Evolutionary conservation across 2,113 vertebrate genomes (phyloP), one percentile per base, ranked within the genome.

Genomic region (Dolichallabes microphthalmus): DNA sequence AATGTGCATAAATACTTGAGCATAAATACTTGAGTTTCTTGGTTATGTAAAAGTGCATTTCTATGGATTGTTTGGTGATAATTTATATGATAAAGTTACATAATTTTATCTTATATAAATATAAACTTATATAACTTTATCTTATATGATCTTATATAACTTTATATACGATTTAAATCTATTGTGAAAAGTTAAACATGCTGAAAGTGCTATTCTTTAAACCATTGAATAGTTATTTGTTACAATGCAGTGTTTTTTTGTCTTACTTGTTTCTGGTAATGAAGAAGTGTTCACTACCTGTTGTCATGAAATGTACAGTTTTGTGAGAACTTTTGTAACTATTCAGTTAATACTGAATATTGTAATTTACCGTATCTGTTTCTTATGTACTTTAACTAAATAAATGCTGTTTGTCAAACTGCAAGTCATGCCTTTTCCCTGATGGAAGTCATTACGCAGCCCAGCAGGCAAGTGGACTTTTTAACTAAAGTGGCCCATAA

Each of bases 261-360:
- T 95, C 93, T 90, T 92, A 92, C 94, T 92, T 93, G 91, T 94
- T 94, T 92, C 87, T 90, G 90, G 91, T 94, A 93, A 96, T 60
- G 55, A 79, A 93, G 93, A 94, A 90, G 94, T 93, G 95, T 94
- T 93, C 95, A 94, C 94, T 92, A 92, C 90, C 91, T 80, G 89
- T 90, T 93, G 95, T 97, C 93, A 94, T 93, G 92, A 96, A 94
- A 95, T 97, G 94, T 97, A 98, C 96, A 97, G 96, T 97, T 98
- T 86, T 98, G 96, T 98, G 96, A 98, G 97, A 97, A 96, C 93
- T 98, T 99, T 99, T 98, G 95, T 97, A 98, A 88, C 92, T 94
- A 96, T 92, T 92, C 95, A 95, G 89, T 94, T 89, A 89, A 93
- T 85, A 96, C 95, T 97, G 96, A 92, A 95, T 95, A 96, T 94